phyloP scores from a whole-genome alignment of 2,888 invertebrate species.

The Byasa hedistus region DNA sequence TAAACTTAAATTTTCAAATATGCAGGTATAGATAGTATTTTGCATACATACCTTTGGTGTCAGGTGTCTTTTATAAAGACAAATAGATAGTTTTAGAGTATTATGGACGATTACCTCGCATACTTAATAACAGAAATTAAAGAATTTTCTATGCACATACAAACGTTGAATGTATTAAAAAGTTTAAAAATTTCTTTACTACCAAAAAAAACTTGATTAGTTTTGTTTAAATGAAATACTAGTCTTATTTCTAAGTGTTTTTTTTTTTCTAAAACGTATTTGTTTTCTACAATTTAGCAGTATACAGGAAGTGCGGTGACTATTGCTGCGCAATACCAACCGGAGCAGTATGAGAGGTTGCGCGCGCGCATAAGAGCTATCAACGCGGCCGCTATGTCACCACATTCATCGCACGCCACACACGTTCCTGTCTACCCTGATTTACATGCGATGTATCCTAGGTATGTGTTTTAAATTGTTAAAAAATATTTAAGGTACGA shows the following conservation, averaged over 20 bases:
- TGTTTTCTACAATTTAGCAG: constrained; percentile 42
- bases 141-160: background rate
- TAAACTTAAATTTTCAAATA: background rate
- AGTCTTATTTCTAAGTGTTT: background rate
- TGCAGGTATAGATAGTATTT: background rate
- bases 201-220: no score
- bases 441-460: constrained; percentile 65
- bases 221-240: background rate
- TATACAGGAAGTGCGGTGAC: constrained; percentile 72
- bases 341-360: constrained; percentile 72
- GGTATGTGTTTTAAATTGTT: constrained; percentile 42
- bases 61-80: no score
- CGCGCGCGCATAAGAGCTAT: constrained; percentile 76
- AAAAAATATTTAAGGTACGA: no score
- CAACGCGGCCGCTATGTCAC: constrained; percentile 69
- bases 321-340: constrained; percentile 77
- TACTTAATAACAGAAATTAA: background rate
- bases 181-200: background rate
- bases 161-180: background rate
- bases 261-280: background rate
- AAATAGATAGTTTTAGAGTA: background rate
- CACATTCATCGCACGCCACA: constrained; percentile 49
- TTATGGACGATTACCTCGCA: background rate
- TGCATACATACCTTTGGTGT: background rate
- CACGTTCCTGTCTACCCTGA: constrained; percentile 69